phyloP scores from a whole-genome alignment of 2,113 vertebrate species.

The Hyaena hyaena region DNA sequence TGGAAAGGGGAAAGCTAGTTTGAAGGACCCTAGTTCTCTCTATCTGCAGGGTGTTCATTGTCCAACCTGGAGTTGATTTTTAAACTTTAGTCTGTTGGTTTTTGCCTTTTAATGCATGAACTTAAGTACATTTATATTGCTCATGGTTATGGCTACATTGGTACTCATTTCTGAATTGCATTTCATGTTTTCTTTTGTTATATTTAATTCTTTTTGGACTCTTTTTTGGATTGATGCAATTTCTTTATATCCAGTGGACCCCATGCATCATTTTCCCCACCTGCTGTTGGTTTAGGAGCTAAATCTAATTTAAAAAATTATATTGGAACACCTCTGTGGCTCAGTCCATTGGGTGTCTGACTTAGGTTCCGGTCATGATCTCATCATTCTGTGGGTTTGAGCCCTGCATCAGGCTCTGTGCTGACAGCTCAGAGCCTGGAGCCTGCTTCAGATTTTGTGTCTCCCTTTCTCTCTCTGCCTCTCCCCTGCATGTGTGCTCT shows the following conservation, averaged over 20 bases:
- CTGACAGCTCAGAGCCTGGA: too few relatives aligned
- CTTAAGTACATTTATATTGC: neutral
- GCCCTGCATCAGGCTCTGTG: too few relatives aligned
- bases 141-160: neutral
- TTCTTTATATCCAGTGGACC: neutral
- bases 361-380: too few relatives aligned
- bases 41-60: neutral
- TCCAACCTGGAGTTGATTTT: neutral
- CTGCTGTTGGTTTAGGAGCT: neutral
- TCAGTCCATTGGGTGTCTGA: too few relatives aligned
- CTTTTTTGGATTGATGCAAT: neutral
- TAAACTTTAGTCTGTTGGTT: neutral
- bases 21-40: neutral
- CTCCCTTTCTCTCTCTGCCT: too few relatives aligned
- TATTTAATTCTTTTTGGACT: neutral
- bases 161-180: neutral
- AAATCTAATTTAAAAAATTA: neutral
- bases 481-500: too few relatives aligned
- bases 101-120: neutral
- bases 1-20: neutral
- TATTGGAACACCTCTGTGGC: too few relatives aligned
- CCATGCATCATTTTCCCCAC: neutral
- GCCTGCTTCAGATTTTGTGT: too few relatives aligned
- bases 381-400: too few relatives aligned
- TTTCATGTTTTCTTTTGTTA: neutral